phyloP scores from a whole-genome alignment of 2,113 vertebrate genomes.

The Pelecanus crispus region DNA sequence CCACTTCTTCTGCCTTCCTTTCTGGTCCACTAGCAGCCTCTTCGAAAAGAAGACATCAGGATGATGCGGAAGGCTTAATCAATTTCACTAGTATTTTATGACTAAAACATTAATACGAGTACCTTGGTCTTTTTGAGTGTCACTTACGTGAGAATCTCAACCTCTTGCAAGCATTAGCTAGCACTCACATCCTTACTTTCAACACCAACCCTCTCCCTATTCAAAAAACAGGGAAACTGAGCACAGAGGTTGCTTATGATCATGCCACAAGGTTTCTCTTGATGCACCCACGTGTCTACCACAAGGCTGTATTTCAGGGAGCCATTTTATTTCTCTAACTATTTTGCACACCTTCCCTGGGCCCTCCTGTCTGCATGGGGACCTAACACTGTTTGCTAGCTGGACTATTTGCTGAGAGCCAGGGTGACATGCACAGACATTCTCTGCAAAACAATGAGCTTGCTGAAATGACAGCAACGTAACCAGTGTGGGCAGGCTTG shows the following conservation, averaged over 20 bases:
- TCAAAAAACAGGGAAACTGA: background rate
- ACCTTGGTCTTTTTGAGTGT: background rate
- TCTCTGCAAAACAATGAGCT: background rate
- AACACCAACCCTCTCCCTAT: background rate
- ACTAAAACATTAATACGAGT: background rate
- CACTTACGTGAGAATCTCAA: background rate
- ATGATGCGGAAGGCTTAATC: background rate
- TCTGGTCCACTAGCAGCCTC: background rate
- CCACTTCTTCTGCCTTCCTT: background rate
- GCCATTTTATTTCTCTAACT: background rate
- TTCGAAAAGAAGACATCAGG: background rate
- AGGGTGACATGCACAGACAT: background rate
- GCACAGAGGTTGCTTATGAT: background rate
- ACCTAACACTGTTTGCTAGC: background rate
- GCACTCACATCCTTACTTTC: background rate
- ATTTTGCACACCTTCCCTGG: background rate
- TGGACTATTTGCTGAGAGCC: background rate
- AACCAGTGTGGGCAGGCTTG: background rate
- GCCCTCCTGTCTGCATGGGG: background rate
- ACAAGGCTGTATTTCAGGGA: background rate
- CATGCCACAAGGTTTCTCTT: background rate
- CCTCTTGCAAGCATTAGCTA: background rate
- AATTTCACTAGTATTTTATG: background rate
- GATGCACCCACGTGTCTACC: background rate
- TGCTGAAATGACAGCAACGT: background rate